phyloP scores from a whole-genome alignment of 2,888 invertebrate genomes.

The Tetropium fuscum region DNA sequence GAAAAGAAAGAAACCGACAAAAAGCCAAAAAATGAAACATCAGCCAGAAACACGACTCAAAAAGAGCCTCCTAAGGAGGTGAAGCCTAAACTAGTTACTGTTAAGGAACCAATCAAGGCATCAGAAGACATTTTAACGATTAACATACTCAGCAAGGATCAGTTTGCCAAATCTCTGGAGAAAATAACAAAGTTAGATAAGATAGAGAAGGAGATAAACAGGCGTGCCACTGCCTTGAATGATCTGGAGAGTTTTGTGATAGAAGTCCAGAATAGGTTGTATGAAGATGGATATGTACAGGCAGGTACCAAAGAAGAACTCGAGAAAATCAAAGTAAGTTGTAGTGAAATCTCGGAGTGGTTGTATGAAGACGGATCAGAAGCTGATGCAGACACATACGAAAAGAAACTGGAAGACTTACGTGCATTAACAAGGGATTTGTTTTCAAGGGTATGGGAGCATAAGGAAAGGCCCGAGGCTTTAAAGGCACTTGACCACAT shows the following conservation, averaged over 20 bases:
- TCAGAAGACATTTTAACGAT: conserved; percentile 75
- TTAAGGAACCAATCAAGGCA: conserved; percentile 82
- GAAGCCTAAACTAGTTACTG: conserved; percentile 78
- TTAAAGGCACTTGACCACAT: conserved; percentile 82
- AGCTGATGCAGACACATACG: conserved; percentile 83
- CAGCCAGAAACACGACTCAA: conserved; percentile 62
- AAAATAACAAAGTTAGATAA: conserved; percentile 74
- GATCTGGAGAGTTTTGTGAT: conserved; percentile 94
- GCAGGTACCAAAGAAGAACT: conserved; percentile 83
- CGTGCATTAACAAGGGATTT: conserved; percentile 80
- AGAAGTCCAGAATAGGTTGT: conserved; percentile 86
- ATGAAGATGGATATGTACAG: conserved; percentile 82
- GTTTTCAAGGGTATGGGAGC: conserved; percentile 87
- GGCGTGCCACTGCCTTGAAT: conserved; percentile 90
- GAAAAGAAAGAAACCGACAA: conserved; percentile 32
- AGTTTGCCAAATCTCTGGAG: conserved; percentile 70
- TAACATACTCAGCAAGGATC: conserved; percentile 73
- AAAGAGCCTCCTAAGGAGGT: conserved; percentile 66
- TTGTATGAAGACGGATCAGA: conserved; percentile 94
- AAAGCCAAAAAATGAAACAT: conserved; percentile 56
- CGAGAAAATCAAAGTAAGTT: conserved; percentile 76
- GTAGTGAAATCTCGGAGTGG: conserved; percentile 88
- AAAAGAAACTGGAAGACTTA: conserved; percentile 80
- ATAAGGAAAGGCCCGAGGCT: conserved; percentile 90
- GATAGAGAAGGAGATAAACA: conserved; percentile 80